phyloP scores from a whole-genome alignment of 2,888 invertebrate genomes.

The Lordiphosa fenestrarum region DNA sequence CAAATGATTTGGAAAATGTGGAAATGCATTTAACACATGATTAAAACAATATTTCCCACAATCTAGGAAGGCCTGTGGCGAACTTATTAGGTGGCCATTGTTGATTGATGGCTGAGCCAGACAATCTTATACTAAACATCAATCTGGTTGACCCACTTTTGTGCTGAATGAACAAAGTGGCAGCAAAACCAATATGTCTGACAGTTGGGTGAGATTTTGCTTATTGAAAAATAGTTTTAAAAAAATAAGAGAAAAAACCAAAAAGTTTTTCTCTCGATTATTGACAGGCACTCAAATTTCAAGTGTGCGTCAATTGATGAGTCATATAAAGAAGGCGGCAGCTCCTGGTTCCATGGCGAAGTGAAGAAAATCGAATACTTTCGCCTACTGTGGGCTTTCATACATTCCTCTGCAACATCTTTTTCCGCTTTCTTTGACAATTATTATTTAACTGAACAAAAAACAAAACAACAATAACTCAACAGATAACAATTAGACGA shows the following conservation, averaged over 20 bases:
- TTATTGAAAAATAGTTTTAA: constrained; percentile 14
- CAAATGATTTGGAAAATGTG: constrained; percentile 9
- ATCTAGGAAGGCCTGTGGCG: constrained; percentile 25
- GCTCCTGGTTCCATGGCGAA: not conserved
- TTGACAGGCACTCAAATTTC: constrained; percentile 64
- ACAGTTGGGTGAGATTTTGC: constrained; percentile 43
- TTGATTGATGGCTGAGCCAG: constrained; percentile 52
- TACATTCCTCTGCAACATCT: constrained; percentile 35
- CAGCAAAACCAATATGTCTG: constrained; percentile 38
- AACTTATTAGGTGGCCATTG: constrained; percentile 54
- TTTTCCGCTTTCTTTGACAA: constrained; percentile 40
- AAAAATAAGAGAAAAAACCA: constrained; percentile 17
- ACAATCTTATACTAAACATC: constrained; percentile 16
- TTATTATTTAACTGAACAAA: constrained; percentile 33
- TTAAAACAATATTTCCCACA: constrained; percentile 38
- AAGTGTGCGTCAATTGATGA: constrained; percentile 61
- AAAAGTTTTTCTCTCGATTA: constrained; percentile 36
- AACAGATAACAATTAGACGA: constrained; percentile 36
- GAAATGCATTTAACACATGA: constrained; percentile 40
- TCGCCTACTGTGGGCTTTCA: constrained; percentile 29
- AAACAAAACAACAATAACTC: not conserved
- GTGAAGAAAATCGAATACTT: constrained; percentile 7
- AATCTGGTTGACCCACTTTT: constrained; percentile 55
- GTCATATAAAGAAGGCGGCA: constrained; percentile 8
- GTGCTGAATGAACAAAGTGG: constrained; percentile 57